phyloP scores from a whole-genome alignment of 2,113 vertebrate genomes.

The Alethe castanea region DNA sequence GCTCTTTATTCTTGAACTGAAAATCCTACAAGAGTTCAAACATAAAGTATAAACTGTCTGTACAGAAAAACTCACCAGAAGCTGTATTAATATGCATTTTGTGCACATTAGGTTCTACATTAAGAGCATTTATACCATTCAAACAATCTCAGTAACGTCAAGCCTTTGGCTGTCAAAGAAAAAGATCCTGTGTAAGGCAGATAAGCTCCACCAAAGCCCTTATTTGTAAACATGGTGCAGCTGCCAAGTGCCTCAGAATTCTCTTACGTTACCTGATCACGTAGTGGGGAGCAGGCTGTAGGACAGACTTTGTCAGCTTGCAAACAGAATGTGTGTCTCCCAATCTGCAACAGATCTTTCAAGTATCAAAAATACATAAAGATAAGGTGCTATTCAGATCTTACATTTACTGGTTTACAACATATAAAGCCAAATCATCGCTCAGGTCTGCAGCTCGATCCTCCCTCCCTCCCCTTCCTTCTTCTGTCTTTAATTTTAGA shows the following conservation, averaged over 20 bases:
- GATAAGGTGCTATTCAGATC: conserved; percentile 22
- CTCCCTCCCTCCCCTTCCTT: not conserved
- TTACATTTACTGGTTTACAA: not conserved
- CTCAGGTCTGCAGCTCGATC: not conserved
- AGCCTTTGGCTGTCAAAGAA: conserved; percentile 23
- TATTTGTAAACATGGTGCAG: conserved; percentile 54
- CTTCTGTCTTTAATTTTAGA: not conserved
- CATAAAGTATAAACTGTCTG: not conserved
- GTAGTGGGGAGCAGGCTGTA: conserved; percentile 38
- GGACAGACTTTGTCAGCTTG: conserved; percentile 50
- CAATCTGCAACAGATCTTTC: not conserved
- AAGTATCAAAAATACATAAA: conserved; percentile 27
- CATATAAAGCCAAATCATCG: not conserved
- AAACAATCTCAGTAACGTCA: conserved; percentile 6
- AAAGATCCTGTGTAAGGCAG: conserved; percentile 30
- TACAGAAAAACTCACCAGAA: not conserved
- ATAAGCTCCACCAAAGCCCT: conserved; percentile 49
- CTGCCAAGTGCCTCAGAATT: conserved; percentile 45
- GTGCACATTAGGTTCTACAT: not conserved
- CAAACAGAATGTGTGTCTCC: not conserved
- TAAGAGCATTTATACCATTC: conserved; percentile 8
- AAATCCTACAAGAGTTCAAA: not conserved
- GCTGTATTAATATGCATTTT: not conserved
- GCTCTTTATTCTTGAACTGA: not conserved
- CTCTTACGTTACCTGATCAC: conserved; percentile 54